phyloP scores from a whole-genome alignment of 1,140 invertebrate genomes.

The Euglossa dilemma region DNA sequence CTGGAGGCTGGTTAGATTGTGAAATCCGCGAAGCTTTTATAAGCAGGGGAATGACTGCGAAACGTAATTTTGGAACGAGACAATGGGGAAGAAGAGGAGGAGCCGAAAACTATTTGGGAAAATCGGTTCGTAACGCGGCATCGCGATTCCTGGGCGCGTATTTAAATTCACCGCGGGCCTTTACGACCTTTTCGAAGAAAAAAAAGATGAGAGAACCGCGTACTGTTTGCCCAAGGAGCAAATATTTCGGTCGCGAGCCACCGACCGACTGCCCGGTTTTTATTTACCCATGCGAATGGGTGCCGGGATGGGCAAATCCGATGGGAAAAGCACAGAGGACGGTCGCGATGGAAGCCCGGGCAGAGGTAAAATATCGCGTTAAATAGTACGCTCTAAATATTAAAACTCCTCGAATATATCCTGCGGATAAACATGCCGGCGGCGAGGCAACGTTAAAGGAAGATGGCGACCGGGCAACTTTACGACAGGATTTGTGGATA shows the following conservation, averaged over 20 bases:
- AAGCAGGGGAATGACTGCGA: not conserved
- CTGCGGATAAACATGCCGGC: not conserved
- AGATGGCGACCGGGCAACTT: not conserved
- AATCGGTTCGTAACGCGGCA: not conserved
- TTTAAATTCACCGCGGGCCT: no score
- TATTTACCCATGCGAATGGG: no score
- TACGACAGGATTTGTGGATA: conserved; percentile 9
- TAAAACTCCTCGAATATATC: not conserved
- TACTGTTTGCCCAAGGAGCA: no score
- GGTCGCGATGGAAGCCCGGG: not conserved
- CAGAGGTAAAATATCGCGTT: not conserved
- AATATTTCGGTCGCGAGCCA: no score
- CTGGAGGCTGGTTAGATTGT: not conserved
- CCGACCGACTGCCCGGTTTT: no score
- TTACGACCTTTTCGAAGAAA: no score
- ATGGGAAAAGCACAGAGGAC: not conserved
- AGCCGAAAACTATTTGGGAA: not conserved
- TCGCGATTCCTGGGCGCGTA: no score
- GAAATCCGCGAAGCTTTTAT: not conserved
- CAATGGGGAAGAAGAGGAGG: not conserved
- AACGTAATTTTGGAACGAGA: not conserved
- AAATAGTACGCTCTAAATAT: not conserved
- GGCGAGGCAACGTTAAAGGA: not conserved
- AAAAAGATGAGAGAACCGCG: no score
- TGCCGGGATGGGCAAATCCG: no score